Evolutionary conservation across 2,113 vertebrate species (phyloP).

Genomic region (Vulpes lagopus): DNA sequence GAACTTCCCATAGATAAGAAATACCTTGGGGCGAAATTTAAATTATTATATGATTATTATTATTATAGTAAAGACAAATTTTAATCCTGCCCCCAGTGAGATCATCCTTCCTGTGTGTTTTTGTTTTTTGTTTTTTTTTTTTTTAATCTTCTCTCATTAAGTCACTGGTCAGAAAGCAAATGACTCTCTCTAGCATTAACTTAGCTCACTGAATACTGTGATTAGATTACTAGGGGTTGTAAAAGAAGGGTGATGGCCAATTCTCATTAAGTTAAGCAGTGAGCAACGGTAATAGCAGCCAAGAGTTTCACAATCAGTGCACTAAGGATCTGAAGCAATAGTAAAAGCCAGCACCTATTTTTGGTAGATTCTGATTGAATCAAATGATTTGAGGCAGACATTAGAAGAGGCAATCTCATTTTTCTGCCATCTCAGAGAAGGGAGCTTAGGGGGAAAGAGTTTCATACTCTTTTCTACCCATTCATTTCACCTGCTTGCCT

Average conservation of each 20-base stretch:
- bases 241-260: slow-evolving; percentile 67
- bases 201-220: slow-evolving; percentile 57
- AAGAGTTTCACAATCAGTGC: slow-evolving; percentile 72
- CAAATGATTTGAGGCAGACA: slow-evolving; percentile 50
- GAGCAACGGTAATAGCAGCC: slow-evolving; percentile 68
- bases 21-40: not conserved
- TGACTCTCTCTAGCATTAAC: not conserved
- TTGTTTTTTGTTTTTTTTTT: not conserved
- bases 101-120: not conserved
- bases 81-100: not conserved
- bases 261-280: slow-evolving; percentile 74
- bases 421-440: slow-evolving; percentile 60
- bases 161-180: slow-evolving; percentile 61
- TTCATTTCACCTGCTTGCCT: slow-evolving; percentile 10
- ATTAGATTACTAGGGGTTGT: slow-evolving; percentile 68
- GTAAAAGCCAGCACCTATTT: slow-evolving; percentile 76
- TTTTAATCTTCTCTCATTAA: slow-evolving; percentile 51
- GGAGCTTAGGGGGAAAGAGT: not conserved
- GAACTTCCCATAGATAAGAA: not conserved
- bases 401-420: slow-evolving; percentile 64
- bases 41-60: not conserved
- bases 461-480: not conserved
- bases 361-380: slow-evolving; percentile 70
- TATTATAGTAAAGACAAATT: not conserved
- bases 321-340: slow-evolving; percentile 67